A percentile compares a stretch with the other conserved stretches of the same genome.
Conservation (phyloP, 2,113 vertebrate genomes). For the Nannospalax galili region DNA sequence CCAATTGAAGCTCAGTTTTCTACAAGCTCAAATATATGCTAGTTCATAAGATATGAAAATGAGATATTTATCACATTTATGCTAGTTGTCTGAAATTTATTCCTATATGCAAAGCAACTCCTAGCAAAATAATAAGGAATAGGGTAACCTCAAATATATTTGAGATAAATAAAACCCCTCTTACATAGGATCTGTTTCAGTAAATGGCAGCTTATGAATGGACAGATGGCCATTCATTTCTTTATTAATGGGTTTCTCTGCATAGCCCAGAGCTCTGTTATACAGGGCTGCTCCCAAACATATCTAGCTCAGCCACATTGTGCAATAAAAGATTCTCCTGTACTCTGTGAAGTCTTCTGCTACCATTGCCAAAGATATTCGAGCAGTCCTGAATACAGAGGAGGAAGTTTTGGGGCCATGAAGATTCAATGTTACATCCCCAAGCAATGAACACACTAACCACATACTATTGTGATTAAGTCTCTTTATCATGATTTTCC, state of each 20-base stretch:
- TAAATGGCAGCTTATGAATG: neutral
- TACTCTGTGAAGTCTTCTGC: neutral
- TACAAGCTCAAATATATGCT: neutral
- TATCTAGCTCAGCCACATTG: neutral
- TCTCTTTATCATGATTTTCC: neutral
- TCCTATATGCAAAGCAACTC: neutral
- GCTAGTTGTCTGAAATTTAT: neutral
- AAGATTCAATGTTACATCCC: neutral
- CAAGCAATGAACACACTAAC: neutral
- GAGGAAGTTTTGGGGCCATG: neutral
- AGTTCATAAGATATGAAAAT: neutral
- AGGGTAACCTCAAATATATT: neutral
- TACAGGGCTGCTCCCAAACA: neutral
- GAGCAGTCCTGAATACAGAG: neutral
- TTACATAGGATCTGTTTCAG: neutral
- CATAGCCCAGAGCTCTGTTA: neutral
- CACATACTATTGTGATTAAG: neutral
- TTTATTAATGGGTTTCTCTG: slow-evolving; percentile 10
- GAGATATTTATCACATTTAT: neutral
- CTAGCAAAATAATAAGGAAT: neutral
- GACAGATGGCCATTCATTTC: neutral
- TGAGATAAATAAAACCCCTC: neutral
- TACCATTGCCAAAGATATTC: slow-evolving; percentile 17
- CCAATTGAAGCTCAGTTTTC: neutral
- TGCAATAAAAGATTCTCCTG: neutral